Base-by-base conservation (phyloP, 2,113 vertebrate species). In the Paradisaea rubra region DNA sequence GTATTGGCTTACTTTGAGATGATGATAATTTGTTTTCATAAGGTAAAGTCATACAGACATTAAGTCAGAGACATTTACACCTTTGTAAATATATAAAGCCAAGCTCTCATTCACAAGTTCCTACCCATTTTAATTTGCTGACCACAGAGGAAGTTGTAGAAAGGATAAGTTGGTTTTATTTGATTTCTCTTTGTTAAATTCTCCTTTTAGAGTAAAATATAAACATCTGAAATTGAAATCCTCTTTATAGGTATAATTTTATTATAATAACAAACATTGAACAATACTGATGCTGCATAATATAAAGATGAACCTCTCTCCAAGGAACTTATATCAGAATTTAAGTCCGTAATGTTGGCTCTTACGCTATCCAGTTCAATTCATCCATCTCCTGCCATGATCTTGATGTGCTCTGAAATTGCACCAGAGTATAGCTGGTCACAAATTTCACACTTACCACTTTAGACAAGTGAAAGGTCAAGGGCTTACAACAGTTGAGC, bases 401-500 rank as follows among this genome's bases (percentile, higher is more conserved):
- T 95, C 68, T 66, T 96, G 88, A 94, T 95, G 60, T 88, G 73
- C 94, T 91, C 93, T 95, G 94, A 96, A 96, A 89, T 88, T 88
- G 60, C 85, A 95, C 76, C 79, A 81, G 93, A 95, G 49, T 95
- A 86, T 60, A 94, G 72, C 93, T 96, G 93, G 91, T 95, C 45
- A 72, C 74, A 89, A 91, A 93, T 95, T 93, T 97, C 95, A 90
- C 95, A 94, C 94, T 95, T 96, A 96, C 91, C 64, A 90, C 88
- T 96, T 95, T 3, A 95, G 89, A 95, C 89, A 93, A 94, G 85
- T 96, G 93, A 95, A 95, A 97, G 89, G 94, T 95, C 95, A 95
- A 90, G 93, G 89, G 68, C 95, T 96, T 91, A 93, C 68, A 95
- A 42, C 94, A 95, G 81, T 71, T 81, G 86, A 94, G 85, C 90